Percentiles rank a stretch among this genome's conserved stretches.
phyloP scores from a whole-genome alignment of 2,113 vertebrate genomes.

The Hippocampus mohnikei region DNA sequence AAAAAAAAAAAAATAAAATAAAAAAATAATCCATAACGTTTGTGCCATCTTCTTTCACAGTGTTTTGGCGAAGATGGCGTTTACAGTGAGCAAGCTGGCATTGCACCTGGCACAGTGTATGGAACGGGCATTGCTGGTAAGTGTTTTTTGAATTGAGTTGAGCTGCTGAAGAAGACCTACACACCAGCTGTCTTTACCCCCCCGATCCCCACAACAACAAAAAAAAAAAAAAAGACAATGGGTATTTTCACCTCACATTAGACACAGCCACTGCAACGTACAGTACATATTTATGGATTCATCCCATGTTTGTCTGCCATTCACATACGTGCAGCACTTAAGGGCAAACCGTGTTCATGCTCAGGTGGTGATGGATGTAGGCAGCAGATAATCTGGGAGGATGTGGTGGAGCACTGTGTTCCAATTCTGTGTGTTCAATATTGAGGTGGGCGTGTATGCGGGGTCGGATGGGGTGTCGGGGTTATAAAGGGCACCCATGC shows the following conservation, averaged over 20 bases:
- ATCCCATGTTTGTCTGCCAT: slow-evolving; percentile 29
- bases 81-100: slow-evolving; percentile 79
- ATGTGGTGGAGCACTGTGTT: slow-evolving; percentile 57
- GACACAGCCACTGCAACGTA: slow-evolving; percentile 13
- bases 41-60: slow-evolving; percentile 58
- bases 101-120: slow-evolving; percentile 81
- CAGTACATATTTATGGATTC: slow-evolving; percentile 24
- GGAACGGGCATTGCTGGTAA: slow-evolving; percentile 84
- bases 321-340: slow-evolving; percentile 36
- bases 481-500: slow-evolving; percentile 60
- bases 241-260: not conserved
- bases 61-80: slow-evolving; percentile 80
- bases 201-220: too few relatives aligned
- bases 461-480: slow-evolving; percentile 12
- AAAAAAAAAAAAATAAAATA: too few relatives aligned
- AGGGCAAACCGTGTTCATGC: slow-evolving; percentile 48
- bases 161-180: slow-evolving; percentile 3
- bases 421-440: slow-evolving; percentile 48
- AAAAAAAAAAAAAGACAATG: not conserved
- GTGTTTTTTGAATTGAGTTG: slow-evolving; percentile 34
- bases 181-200: slow-evolving; percentile 15
- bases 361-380: slow-evolving; percentile 44
- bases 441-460: slow-evolving; percentile 14
- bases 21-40: not conserved
- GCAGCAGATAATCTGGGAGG: slow-evolving; percentile 48